A percentile compares a stretch with the other conserved stretches of the same genome.
These are phyloP conservation scores for Siphamia tubifer DNA, from an alignment of 2,113 vertebrate species.

Conservation along the genomic window DNA sequence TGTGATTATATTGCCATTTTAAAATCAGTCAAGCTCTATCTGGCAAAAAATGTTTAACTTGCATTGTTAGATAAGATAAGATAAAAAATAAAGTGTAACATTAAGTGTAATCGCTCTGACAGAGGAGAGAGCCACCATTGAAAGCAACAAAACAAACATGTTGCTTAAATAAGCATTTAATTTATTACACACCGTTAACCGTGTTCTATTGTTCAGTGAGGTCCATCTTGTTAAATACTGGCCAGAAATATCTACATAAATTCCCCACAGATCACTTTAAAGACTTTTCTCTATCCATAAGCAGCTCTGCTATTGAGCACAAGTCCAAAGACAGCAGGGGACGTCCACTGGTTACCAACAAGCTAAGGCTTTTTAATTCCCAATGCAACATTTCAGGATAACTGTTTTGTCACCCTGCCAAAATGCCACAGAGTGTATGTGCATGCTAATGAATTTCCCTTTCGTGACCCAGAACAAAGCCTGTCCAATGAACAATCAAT, in stretches of 20 bases:
- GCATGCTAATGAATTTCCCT: conserved; percentile 66
- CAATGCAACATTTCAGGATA: conserved; percentile 37
- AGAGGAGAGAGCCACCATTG: background rate
- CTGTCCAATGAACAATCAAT: conserved; percentile 40
- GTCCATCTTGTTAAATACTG: background rate
- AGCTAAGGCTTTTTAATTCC: conserved; percentile 45
- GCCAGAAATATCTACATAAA: background rate
- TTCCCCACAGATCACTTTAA: background rate
- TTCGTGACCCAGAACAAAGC: conserved; percentile 37
- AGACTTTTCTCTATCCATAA: conserved; percentile 5
- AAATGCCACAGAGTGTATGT: conserved; percentile 59
- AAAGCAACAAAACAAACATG: background rate
- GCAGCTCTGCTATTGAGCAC: conserved; percentile 21
- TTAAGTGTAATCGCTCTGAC: no score
- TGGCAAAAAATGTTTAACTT: no score
- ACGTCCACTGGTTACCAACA: conserved; percentile 22
- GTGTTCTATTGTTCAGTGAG: background rate
- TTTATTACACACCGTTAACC: background rate
- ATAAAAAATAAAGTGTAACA: background rate
- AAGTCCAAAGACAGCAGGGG: background rate
- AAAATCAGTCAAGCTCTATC: no score
- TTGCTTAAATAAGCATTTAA: background rate
- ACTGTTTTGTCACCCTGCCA: conserved; percentile 51
- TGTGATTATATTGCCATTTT: no score
- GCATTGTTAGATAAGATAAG: no score